Conservation (phyloP, 2,888 invertebrate genomes). For the Sinelater perroti region DNA sequence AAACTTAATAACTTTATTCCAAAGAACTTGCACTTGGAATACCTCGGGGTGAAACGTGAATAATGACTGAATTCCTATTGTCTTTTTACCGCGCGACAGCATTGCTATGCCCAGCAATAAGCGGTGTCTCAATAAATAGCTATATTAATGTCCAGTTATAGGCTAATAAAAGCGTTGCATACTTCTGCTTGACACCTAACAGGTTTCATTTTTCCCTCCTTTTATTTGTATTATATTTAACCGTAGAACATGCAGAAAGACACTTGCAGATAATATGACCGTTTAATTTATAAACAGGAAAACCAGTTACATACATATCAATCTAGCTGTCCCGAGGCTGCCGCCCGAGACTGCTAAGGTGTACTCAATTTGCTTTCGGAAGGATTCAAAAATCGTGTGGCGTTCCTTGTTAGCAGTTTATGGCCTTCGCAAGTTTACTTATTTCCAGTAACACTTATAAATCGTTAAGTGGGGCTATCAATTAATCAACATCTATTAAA, state of each 20-base stretch:
- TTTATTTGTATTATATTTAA: slow-evolving; percentile 17
- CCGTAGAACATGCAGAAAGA: slow-evolving; percentile 19
- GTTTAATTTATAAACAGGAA: slow-evolving; percentile 21
- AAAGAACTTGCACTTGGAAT: not conserved
- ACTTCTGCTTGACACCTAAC: slow-evolving; percentile 37
- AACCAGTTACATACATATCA: slow-evolving; percentile 19
- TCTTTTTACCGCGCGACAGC: not conserved
- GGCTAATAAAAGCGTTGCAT: slow-evolving; percentile 34
- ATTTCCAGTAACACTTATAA: no score
- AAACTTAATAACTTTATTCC: no score
- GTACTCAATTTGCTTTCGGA: no score
- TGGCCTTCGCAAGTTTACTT: no score
- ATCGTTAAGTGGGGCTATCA: no score
- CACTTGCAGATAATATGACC: slow-evolving; percentile 21
- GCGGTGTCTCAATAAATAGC: slow-evolving; percentile 12
- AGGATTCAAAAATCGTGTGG: no score
- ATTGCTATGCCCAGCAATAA: not conserved
- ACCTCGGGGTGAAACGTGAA: not conserved
- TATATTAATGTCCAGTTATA: slow-evolving; percentile 25
- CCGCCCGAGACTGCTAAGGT: slow-evolving; percentile 3
- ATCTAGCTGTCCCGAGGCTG: slow-evolving; percentile 11
- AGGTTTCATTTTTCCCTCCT: slow-evolving; percentile 34
- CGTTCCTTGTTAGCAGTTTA: no score
- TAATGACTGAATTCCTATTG: not conserved
- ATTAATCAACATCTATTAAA: no score